These are phyloP conservation scores for Forbesichthys papilliferus DNA, from an alignment of 2,113 vertebrate species.

Conservation along the genomic window DNA sequence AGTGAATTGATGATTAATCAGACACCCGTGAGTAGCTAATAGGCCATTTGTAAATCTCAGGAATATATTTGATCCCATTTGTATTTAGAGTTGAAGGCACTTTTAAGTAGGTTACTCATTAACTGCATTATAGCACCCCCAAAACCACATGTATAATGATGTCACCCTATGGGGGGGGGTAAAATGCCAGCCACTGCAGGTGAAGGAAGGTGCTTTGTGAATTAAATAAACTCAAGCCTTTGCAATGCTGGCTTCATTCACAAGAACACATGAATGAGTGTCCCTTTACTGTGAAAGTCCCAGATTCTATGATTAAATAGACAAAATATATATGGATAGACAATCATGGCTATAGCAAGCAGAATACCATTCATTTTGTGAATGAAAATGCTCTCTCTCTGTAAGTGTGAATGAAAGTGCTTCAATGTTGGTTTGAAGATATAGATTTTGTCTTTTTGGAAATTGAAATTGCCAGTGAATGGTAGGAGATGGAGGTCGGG, in stretches of 20 bases:
- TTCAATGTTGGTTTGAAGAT: constrained; percentile 9
- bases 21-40: constrained; percentile 50
- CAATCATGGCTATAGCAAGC: constrained; percentile 5
- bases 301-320: not conserved
- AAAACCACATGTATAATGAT: no score
- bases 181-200: not conserved
- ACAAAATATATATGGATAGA: constrained; percentile 5
- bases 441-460: not conserved
- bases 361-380: constrained; percentile 50
- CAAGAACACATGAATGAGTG: constrained; percentile 12
- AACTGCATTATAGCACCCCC: no score
- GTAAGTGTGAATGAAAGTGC: not conserved
- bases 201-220: not conserved
- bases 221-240: no score
- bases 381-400: constrained; percentile 28
- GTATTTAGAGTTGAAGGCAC: no score
- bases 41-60: constrained; percentile 23
- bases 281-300: not conserved
- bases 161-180: no score
- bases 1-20: constrained; percentile 51
- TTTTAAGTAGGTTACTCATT: no score
- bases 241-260: not conserved
- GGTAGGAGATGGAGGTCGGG: constrained; percentile 20
- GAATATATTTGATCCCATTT: not conserved
- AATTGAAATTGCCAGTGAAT: constrained; percentile 32